Base-by-base conservation (phyloP, 2,113 vertebrate genomes). In the Bettongia penicillata region DNA sequence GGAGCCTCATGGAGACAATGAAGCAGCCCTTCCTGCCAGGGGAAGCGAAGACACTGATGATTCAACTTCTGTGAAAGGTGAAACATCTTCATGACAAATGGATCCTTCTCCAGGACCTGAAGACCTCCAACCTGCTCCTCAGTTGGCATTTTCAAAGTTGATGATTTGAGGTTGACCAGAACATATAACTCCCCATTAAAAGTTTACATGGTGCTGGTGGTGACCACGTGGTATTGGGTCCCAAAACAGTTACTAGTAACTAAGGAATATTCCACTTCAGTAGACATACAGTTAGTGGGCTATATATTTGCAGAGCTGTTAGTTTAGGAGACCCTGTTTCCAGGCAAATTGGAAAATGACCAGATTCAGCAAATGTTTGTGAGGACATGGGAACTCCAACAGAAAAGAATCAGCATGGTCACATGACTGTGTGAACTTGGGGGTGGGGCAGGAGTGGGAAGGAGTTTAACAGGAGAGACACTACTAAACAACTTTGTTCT, bases 1-100 rank as follows among this genome's bases (percentile, higher is more conserved):
- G 99, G 98, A 99, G 99, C 96, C 98, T 99, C 24, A 99, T 99
- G 99, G 99, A 99, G 98, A 99, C 99, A 19, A 99, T 99, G 99
- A 99, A 99, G 92, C 99, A 99, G 95, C 99, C 99, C 0, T 68
- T 68, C 31, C 57, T 61, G 28, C 31, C 55, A 37, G 3, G 12
- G 31, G 57, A 68, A 61, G 28, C 37, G 31, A 61, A 61, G 57
- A 37, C 28, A 14, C 28, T 37, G 57, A 37, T 37, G 31, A 14
- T 68, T 31, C 31, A 68, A 3, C 31, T 16, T 14, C 57, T 68
- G 3, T 68, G 57, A 37, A 26, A 31, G 12, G 26, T 28, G 55
- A 68, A 68, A 12, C 11, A 68, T 68, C 31, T 68, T 37, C 31
- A 37, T 68, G 55, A 61, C 26, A 57, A 28, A 8, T 31, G 3